Evolutionary conservation across 2,797 vertebrate genomes (phyloP).

Genomic region (Sylvilagus floridanus): DNA sequence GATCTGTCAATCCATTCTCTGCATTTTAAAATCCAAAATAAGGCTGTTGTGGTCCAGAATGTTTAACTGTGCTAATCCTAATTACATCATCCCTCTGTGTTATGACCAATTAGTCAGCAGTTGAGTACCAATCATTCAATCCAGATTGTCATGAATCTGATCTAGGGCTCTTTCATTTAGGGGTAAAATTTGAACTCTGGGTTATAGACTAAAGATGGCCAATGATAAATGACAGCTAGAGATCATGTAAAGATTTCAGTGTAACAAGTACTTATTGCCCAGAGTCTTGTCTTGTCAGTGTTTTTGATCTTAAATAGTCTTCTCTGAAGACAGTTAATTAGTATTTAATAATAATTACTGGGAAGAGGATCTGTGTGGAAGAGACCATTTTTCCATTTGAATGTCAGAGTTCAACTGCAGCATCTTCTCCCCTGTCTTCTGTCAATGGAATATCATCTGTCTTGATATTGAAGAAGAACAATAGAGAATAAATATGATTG

Average conservation of each 20-base stretch:
- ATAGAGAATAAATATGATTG: conserved; percentile 50
- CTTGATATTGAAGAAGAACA: conserved; percentile 58
- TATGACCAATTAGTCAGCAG: conserved; percentile 36
- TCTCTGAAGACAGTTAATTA: conserved; percentile 69
- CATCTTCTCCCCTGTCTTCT: not conserved
- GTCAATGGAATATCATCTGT: conserved; percentile 30
- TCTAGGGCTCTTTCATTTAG: not conserved
- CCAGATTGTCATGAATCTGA: not conserved
- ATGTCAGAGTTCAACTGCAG: conserved; percentile 65
- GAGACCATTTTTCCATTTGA: conserved; percentile 35
- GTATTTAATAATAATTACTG: conserved; percentile 40
- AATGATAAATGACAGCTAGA: conserved; percentile 5
- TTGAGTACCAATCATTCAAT: not conserved
- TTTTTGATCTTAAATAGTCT: conserved; percentile 50
- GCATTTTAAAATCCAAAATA: conserved; percentile 60
- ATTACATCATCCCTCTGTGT: conserved; percentile 42
- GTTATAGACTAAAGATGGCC: conserved; percentile 17
- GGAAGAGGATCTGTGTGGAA: conserved; percentile 53
- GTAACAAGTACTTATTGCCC: not conserved
- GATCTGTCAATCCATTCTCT: not conserved
- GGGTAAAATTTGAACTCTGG: not conserved
- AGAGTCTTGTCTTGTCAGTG: conserved; percentile 3
- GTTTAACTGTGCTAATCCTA: conserved; percentile 53
- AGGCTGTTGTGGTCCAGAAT: conserved; percentile 40
- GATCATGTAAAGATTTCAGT: not conserved